These are phyloP conservation scores for Hydrozoanthus gracilis DNA, from an alignment of 92 coral and sea anemone species.

Conservation along the genomic window DNA sequence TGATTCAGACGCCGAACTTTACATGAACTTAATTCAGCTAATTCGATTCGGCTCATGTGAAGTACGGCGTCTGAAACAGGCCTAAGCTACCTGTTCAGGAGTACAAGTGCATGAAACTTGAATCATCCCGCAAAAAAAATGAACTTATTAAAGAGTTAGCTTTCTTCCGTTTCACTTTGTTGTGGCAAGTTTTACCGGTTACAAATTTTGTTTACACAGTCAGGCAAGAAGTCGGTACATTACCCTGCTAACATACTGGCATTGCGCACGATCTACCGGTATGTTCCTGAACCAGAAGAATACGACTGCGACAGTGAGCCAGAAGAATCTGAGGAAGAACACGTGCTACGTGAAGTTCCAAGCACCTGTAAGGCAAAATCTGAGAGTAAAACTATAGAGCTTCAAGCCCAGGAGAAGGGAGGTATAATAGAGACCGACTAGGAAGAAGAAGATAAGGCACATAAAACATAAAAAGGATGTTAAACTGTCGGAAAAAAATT, in stretches of 20 bases:
- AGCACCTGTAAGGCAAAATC: neutral
- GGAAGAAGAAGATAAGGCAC: neutral
- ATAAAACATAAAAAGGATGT: conserved; percentile 34
- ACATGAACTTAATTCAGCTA: no score
- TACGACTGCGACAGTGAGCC: conserved; percentile 51
- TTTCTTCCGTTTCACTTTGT: no score
- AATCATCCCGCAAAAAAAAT: no score
- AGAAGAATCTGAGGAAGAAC: conserved; percentile 35
- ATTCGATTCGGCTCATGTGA: no score
- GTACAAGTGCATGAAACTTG: no score
- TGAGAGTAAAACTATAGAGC: neutral
- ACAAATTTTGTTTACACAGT: conserved; percentile 30
- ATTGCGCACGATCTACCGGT: conserved; percentile 64
- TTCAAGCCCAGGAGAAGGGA: neutral
- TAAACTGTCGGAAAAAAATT: conserved; percentile 66
- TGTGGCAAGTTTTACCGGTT: no score
- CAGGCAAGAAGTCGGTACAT: conserved; percentile 63
- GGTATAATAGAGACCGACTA: neutral
- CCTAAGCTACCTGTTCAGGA: no score
- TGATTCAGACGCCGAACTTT: no score
- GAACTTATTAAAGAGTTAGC: no score
- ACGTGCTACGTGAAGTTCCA: neutral
- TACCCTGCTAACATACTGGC: conserved; percentile 71
- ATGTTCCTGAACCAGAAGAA: conserved; percentile 58
- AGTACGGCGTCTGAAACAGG: no score